A percentile compares a stretch with the other conserved stretches of the same genome.
Evolutionary conservation across 2,888 invertebrate genomes (phyloP).

Genomic region (Acanthosoma haemorrhoidale): DNA sequence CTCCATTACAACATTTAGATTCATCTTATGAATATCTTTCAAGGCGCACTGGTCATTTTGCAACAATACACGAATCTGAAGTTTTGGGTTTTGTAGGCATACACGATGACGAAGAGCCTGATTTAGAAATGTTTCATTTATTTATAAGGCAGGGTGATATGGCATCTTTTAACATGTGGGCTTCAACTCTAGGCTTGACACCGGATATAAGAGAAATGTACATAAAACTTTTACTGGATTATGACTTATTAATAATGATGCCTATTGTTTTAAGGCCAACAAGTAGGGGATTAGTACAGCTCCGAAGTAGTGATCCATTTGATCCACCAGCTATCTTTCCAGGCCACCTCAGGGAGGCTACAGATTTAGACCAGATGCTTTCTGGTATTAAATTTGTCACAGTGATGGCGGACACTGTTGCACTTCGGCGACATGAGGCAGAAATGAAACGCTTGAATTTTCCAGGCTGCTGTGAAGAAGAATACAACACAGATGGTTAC

Average conservation of each 20-base stretch:
- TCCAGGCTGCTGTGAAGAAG: slow-evolving; percentile 35
- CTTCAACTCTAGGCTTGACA: slow-evolving; percentile 8
- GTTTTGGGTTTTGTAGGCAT: slow-evolving; percentile 33
- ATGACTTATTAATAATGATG: slow-evolving; percentile 34
- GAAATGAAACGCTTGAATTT: slow-evolving; percentile 32
- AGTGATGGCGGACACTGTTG: slow-evolving; percentile 31
- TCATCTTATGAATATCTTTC: slow-evolving; percentile 35
- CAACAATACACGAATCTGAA: slow-evolving; percentile 33
- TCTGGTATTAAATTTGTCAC: slow-evolving; percentile 33
- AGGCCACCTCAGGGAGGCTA: slow-evolving; percentile 32
- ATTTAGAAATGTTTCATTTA: slow-evolving; percentile 29
- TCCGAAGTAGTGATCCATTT: slow-evolving; percentile 32
- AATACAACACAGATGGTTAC: slow-evolving; percentile 35
- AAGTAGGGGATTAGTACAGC: slow-evolving; percentile 35
- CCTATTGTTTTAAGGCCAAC: slow-evolving; percentile 35
- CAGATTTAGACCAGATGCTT: slow-evolving; percentile 35
- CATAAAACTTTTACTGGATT: slow-evolving; percentile 25
- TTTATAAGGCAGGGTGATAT: slow-evolving; percentile 7
- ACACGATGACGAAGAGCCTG: slow-evolving; percentile 27
- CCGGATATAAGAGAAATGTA: slow-evolving; percentile 23
- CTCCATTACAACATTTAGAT: slow-evolving; percentile 26
- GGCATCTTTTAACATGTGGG: slow-evolving; percentile 22
- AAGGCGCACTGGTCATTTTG: slow-evolving; percentile 31
- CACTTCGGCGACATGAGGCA: slow-evolving; percentile 29
- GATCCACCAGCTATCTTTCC: slow-evolving; percentile 35